Percentiles rank a stretch among this genome's conserved stretches.
Conservation (phyloP, 1,140 invertebrate genomes). For the Melitaea cinxia region DNA sequence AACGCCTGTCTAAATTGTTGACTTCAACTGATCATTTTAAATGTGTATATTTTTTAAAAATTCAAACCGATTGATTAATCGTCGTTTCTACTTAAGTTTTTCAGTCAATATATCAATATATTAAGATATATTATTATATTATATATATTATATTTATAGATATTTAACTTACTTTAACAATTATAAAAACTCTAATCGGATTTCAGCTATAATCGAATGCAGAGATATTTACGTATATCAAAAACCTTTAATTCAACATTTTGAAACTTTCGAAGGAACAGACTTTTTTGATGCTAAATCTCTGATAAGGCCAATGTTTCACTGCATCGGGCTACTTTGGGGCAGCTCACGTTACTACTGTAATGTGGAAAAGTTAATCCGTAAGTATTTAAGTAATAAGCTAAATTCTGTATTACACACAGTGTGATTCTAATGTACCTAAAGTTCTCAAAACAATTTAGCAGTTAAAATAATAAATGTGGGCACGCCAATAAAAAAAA, state of each 20-base stretch:
- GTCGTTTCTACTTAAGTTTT: no score
- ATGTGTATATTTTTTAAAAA: no score
- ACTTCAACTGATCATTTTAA: no score
- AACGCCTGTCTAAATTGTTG: no score
- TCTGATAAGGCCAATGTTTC: constrained; percentile 85
- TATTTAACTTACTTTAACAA: constrained; percentile 1
- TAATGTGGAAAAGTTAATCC: constrained; percentile 83
- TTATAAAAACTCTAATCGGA: background rate
- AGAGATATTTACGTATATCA: constrained; percentile 86
- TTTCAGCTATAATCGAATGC: constrained; percentile 83
- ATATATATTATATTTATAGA: constrained; percentile 2
- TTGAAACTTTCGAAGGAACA: constrained; percentile 87
- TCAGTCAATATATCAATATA: no score
- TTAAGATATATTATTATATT: no score
- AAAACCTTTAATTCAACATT: constrained; percentile 83
- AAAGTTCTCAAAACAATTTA: no score
- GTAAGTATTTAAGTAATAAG: constrained; percentile 44
- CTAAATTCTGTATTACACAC: no score
- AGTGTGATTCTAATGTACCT: no score
- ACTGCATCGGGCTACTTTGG: constrained; percentile 93
- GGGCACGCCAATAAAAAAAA: no score
- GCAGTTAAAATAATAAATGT: no score
- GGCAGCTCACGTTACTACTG: constrained; percentile 92
- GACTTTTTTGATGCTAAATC: constrained; percentile 85
- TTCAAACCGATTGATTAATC: no score